phyloP scores from a whole-genome alignment of 2,113 vertebrate species.

The Gobiocypris rarus region DNA sequence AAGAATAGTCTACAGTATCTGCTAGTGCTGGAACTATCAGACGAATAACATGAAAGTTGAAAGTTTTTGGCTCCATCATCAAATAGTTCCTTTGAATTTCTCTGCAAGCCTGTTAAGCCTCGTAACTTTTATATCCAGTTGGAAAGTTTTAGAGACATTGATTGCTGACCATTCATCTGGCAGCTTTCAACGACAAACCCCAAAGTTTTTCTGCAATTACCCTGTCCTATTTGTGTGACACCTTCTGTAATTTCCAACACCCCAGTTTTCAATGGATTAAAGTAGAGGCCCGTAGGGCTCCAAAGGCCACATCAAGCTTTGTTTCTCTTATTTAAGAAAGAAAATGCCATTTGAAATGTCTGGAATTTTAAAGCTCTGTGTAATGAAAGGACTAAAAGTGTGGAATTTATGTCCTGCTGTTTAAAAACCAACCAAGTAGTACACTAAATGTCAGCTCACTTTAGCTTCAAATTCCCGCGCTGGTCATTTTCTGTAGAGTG shows the following conservation, averaged over 20 bases:
- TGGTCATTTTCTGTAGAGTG: constrained; percentile 59
- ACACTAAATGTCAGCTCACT: constrained; percentile 72
- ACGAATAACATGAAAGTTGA: neutral
- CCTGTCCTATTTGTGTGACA: neutral
- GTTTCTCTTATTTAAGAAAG: constrained; percentile 4
- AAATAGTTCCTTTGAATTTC: constrained; percentile 16
- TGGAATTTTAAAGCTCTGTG: constrained; percentile 14
- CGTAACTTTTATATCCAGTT: neutral
- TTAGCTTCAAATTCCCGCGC: constrained; percentile 59
- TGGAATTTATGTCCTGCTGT: constrained; percentile 62
- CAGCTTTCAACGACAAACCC: neutral
- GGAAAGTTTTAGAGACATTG: neutral
- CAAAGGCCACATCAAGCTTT: neutral
- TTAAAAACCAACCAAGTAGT: constrained; percentile 55
- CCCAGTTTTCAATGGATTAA: neutral
- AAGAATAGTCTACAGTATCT: constrained; percentile 11
- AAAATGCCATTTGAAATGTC: neutral
- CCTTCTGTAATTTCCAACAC: neutral
- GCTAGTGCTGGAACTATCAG: neutral
- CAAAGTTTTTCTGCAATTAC: constrained; percentile 35
- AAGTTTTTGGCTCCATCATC: constrained; percentile 16
- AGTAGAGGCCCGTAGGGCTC: neutral
- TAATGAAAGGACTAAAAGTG: constrained; percentile 25
- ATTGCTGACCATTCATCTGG: constrained; percentile 4
- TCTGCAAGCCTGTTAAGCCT: neutral